These are phyloP conservation scores for Balanococcus diminutus DNA, from an alignment of 2,888 invertebrate species.

Conservation along the genomic window DNA sequence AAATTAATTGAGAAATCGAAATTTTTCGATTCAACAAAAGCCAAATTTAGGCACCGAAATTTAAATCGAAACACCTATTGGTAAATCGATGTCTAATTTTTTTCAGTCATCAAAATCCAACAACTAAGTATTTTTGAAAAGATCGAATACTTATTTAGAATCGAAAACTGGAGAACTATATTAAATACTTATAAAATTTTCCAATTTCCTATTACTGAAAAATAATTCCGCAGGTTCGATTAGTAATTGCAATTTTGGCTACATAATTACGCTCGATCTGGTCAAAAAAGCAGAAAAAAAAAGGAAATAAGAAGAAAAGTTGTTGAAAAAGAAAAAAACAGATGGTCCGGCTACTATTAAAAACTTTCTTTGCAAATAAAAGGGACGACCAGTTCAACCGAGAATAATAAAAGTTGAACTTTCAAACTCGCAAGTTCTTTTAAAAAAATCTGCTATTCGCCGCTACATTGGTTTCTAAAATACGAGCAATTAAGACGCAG, in stretches of 20 bases:
- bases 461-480: slow-evolving; percentile 31
- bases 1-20: too few species aligned
- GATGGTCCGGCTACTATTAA: slow-evolving; percentile 1
- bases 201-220: not conserved
- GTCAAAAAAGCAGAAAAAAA: not conserved
- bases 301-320: not conserved
- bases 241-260: not conserved
- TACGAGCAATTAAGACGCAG: slow-evolving; percentile 24
- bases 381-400: slow-evolving; percentile 19
- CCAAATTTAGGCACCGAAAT: too few species aligned
- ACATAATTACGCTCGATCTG: slow-evolving; percentile 8
- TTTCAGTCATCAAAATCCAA: too few species aligned
- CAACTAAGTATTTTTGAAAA: too few species aligned
- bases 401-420: slow-evolving; percentile 27
- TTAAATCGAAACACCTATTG: too few species aligned
- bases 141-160: too few species aligned
- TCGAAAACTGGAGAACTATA: too few species aligned
- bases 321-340: not conserved
- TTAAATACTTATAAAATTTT: too few species aligned
- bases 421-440: not conserved
- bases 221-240: not conserved
- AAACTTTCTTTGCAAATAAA: slow-evolving; percentile 15
- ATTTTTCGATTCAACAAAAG: too few species aligned
- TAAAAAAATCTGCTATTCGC: slow-evolving; percentile 4
- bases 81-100: too few species aligned